Evolutionary conservation across 2,888 invertebrate species (phyloP), one percentile per base, ranked within the genome.

Genomic region (Parapristionchus giblindavisi): DNA sequence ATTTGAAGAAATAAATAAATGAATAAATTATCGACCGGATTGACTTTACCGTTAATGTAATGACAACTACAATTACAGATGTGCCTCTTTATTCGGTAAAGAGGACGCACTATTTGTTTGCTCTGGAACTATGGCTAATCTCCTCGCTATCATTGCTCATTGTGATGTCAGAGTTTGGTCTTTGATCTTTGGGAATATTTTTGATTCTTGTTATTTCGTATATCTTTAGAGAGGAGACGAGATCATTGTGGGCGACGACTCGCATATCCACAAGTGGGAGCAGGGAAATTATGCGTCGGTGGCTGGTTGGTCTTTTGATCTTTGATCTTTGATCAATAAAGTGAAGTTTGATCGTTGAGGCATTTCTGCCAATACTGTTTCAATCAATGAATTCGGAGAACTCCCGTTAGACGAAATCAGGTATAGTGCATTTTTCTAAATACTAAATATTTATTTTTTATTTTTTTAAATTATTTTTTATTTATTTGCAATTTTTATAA

Each of bases 91-190:
- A 78, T 90, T 96, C 76, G 94, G 93, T 21, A 97, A 94, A 89
- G 95, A 97, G 89, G 93, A 93, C 8, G 94, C 93, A 0, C 89
- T 97, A 68, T 95, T 94, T 89, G 93, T 96, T 27, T 92, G 94
- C 0, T 93, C 93, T 78, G 96, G 96, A 58, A 96, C 96, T 5
- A 96, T 97, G 96, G 93, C 93, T 60, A 98, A 98, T 90, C 91
- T 97, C 75, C 92, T 96, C 34, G 84, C 89, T 94, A 95, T 95
- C 77, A 92, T 97, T 93, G 92, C 93, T 60, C 96, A 98, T 87
- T 96, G 96, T 89, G 91, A 92, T 21, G 27, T 34, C 24, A 24
- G 56, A 56, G 11, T n/a, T n/a, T n/a, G n/a, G n/a, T n/a, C n/a
- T n/a, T n/a, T n/a, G n/a, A n/a, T n/a, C n/a, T n/a, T n/a, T n/a